phyloP scores from a whole-genome alignment of 2,113 vertebrate species.

The Macquaria australasica region DNA sequence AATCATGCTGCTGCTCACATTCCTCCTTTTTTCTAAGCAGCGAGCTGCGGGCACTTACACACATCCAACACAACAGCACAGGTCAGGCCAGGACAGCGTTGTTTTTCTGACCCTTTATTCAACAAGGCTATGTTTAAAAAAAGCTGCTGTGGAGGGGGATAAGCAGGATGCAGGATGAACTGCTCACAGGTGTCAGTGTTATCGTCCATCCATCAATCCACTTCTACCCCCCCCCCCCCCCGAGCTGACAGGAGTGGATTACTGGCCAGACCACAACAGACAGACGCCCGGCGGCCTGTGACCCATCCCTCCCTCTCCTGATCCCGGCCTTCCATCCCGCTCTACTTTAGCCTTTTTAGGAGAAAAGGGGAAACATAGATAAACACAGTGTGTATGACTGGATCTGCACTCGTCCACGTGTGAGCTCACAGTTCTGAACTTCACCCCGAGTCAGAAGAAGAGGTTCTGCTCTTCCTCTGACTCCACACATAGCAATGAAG shows the following conservation, averaged over 20 bases:
- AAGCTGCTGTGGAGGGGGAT: neutral
- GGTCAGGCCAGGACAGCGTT: slow-evolving; percentile 29
- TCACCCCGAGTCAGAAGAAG: neutral
- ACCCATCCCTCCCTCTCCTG: slow-evolving; percentile 49
- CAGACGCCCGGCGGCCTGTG: slow-evolving; percentile 25
- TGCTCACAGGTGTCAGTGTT: neutral
- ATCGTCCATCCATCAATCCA: neutral
- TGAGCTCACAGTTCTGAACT: slow-evolving; percentile 8
- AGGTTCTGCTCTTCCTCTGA: neutral
- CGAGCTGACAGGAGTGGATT: slow-evolving; percentile 32
- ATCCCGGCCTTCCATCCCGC: slow-evolving; percentile 23
- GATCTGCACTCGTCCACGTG: neutral
- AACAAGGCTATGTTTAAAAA: neutral
- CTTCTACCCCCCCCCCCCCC: neutral
- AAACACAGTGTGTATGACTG: slow-evolving; percentile 22
- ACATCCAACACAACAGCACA: neutral
- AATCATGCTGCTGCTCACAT: slow-evolving; percentile 23
- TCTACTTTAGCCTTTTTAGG: slow-evolving; percentile 63
- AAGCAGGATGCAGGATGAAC: neutral
- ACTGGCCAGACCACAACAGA: slow-evolving; percentile 60
- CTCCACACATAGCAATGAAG: neutral
- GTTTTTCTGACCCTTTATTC: slow-evolving; percentile 33
- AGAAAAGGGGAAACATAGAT: slow-evolving; percentile 35
- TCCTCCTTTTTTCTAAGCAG: slow-evolving; percentile 2
- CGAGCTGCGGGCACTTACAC: neutral